These are phyloP conservation scores for Bufo bufo DNA, from an alignment of 2,113 vertebrate species.

Conservation along the genomic window DNA sequence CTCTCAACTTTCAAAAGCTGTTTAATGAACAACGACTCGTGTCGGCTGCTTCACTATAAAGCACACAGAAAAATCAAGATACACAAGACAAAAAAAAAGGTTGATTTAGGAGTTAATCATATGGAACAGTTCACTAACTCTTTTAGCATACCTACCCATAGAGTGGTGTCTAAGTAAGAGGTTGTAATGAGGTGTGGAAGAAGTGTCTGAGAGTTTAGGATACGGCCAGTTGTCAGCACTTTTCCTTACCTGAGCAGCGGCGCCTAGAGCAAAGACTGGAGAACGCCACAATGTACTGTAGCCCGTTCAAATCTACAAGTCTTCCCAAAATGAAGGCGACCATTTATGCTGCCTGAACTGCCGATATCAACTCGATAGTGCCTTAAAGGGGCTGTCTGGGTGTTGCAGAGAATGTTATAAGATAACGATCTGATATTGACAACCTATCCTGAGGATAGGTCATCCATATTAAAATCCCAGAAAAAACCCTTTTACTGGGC, in stretches of 20 bases:
- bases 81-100: conserved; percentile 99
- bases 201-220: conserved; percentile 78
- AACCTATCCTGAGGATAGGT: too few relatives aligned
- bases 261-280: conserved; percentile 62
- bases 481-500: too few relatives aligned
- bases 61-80: conserved; percentile 99
- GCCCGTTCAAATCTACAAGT: neutral
- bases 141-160: conserved; percentile 91
- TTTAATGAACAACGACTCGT: conserved; percentile 99
- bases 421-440: too few relatives aligned
- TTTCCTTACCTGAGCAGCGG: conserved; percentile 80
- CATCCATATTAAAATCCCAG: too few relatives aligned
- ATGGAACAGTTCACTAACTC: conserved; percentile 93
- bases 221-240: conserved; percentile 68
- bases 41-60: conserved; percentile 99
- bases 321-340: neutral
- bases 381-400: too few relatives aligned
- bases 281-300: neutral
- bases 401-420: too few relatives aligned
- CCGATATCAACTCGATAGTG: too few relatives aligned
- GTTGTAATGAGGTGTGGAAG: conserved; percentile 64
- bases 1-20: conserved; percentile 99
- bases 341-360: neutral
- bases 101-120: conserved; percentile 98
- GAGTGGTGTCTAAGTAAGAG: conserved; percentile 73